A percentile compares a stretch with the other conserved stretches of the same genome.
phyloP scores from a whole-genome alignment of 2,888 invertebrate species.

The Andrena chrysosceles region DNA sequence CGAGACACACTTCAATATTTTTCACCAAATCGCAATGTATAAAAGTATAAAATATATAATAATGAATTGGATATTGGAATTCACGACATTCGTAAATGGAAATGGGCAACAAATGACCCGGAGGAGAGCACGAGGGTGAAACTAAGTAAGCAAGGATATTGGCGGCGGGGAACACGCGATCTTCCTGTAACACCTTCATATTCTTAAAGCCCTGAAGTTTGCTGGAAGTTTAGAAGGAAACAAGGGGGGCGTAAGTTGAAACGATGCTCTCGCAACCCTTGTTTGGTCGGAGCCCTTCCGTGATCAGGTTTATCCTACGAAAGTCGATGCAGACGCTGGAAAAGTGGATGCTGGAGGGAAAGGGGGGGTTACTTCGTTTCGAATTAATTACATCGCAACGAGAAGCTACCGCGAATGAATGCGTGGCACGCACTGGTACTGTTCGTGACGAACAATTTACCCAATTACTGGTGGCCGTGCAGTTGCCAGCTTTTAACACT shows the following conservation, averaged over 20 bases:
- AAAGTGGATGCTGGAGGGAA: slow-evolving; percentile 4
- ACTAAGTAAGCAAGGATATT: slow-evolving; percentile 42
- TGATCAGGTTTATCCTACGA: slow-evolving; percentile 71
- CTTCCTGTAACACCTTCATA: slow-evolving; percentile 42
- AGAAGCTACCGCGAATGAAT: slow-evolving; percentile 63
- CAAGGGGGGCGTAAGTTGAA: slow-evolving; percentile 49
- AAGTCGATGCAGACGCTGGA: slow-evolving; percentile 63
- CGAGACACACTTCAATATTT: no score
- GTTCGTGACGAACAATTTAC: slow-evolving; percentile 61
- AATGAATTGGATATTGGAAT: no score
- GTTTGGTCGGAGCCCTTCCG: slow-evolving; percentile 67
- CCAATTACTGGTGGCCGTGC: slow-evolving; percentile 53
- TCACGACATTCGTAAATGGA: no score
- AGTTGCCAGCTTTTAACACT: slow-evolving; percentile 24
- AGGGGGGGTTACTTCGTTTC: slow-evolving; percentile 35
- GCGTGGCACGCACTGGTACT: slow-evolving; percentile 64
- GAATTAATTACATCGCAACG: slow-evolving; percentile 70
- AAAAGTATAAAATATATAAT: no score
- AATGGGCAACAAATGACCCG: no score
- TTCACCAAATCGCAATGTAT: no score
- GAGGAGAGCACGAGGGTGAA: no score
- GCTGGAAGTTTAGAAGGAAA: slow-evolving; percentile 41
- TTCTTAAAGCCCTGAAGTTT: slow-evolving; percentile 52
- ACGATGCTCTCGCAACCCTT: slow-evolving; percentile 60
- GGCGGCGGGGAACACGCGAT: slow-evolving; percentile 45